Evolutionary conservation across 2,888 invertebrate genomes (phyloP), one percentile per base, ranked within the genome.

Genomic region (Tetragonisca angustula): DNA sequence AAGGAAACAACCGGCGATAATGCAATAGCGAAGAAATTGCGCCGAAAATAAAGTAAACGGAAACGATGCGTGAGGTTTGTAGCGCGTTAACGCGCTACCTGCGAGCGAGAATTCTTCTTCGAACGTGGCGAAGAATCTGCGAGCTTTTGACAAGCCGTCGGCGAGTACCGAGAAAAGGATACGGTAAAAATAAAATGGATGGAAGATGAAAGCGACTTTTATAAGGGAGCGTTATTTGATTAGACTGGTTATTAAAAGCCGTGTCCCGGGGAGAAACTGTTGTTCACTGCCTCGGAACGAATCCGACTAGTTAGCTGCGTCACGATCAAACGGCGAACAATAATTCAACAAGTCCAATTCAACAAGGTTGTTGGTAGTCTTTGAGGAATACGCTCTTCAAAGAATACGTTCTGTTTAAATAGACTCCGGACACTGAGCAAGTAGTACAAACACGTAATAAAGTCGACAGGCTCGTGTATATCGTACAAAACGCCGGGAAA

Each of bases 391-490:
- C 11, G 32, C 70, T 17, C 13, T 17, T 43, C 52, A n/a, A 69
- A 24, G 67, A 74, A 54, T 17, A 54, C 61, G 52, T n/a, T 49
- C 43, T 19, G 52, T 27, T 54, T n/a, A 54, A 79, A 76, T 27
- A 74, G 27, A 61, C 6, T 11, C 43, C 50, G 27, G 68, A 24
- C 61, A 61, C 52, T 49, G 43, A 9, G 43, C 59, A 19, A 80
- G 80, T 80, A 77, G 77, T 59, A 24, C 65, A 36, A 77, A 56
- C 65, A 27, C 36, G 70, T 65, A 59, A 77, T 80, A 71, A 80
- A 64, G 65, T 13, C 70, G 70, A 36, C 76, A n/a, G 24, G 13
- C 49, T n/a, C 3, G 32, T 32, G 21, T 6, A 49, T 24, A 21
- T 17, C n/a, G 69, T n/a, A 32, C 49, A 64, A 76, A 43, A 11